These are phyloP conservation scores for Arothron firmamentum DNA, from an alignment of 2,113 vertebrate genomes.

Conservation along the genomic window DNA sequence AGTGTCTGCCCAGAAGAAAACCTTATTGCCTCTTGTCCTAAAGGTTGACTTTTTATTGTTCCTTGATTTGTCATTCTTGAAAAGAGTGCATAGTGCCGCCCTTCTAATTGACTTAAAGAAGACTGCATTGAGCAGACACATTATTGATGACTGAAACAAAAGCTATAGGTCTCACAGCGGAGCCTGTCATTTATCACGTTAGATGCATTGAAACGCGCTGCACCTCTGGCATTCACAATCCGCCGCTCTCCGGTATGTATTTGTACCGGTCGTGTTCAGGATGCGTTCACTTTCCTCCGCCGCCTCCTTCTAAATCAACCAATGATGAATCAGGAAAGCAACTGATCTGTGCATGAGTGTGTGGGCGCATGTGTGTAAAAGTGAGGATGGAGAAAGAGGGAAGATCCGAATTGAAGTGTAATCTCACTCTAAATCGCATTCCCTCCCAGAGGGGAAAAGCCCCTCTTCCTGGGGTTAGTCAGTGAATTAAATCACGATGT, in stretches of 20 bases:
- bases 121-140: conserved; percentile 41
- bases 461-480: conserved; percentile 65
- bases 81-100: conserved; percentile 25
- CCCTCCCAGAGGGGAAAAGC: conserved; percentile 44
- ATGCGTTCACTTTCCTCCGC: conserved; percentile 10
- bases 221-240: conserved; percentile 16
- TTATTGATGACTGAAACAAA: conserved; percentile 54
- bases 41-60: conserved; percentile 68
- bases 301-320: conserved; percentile 35
- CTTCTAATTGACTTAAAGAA: conserved; percentile 62
- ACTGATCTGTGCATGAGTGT: conserved; percentile 23
- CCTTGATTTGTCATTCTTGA: conserved; percentile 45
- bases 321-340: conserved; percentile 44
- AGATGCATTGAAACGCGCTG: conserved; percentile 29
- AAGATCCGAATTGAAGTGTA: conserved; percentile 65
- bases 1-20: conserved; percentile 58
- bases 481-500: conserved; percentile 70
- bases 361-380: conserved; percentile 6
- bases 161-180: conserved; percentile 28
- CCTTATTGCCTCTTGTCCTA: conserved; percentile 60
- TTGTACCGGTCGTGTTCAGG: background rate
- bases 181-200: conserved; percentile 25
- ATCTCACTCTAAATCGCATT: conserved; percentile 67
- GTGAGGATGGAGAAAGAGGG: conserved; percentile 24
- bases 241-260: too few relatives aligned